Evolutionary conservation across 2,113 vertebrate genomes (phyloP).

Genomic region (Prunella himalayana): DNA sequence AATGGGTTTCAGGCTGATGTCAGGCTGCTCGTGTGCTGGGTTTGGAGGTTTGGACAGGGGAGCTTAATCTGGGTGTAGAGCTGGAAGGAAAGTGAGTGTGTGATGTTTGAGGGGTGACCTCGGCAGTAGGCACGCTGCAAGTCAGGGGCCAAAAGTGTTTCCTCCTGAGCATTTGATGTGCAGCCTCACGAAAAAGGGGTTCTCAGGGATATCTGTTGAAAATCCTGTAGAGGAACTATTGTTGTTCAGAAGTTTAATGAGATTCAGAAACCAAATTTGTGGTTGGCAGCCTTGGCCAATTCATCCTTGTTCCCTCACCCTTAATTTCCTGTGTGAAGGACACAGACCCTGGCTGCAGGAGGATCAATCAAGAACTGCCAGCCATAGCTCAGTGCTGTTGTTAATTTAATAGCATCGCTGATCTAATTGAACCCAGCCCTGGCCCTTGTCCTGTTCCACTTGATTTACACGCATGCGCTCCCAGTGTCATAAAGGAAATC

Average conservation of each 20-base stretch:
- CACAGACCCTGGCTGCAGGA: neutral
- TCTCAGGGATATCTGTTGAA: neutral
- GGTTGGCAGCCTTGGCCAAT: neutral
- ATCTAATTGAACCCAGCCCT: neutral
- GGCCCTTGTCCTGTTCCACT: neutral
- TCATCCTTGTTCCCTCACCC: neutral
- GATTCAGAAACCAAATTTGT: neutral
- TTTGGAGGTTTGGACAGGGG: neutral
- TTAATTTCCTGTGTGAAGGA: neutral
- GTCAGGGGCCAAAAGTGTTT: neutral
- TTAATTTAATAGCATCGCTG: neutral
- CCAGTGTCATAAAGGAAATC: neutral
- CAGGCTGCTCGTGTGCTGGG: neutral
- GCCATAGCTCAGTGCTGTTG: neutral
- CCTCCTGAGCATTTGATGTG: neutral
- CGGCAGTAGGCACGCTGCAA: neutral
- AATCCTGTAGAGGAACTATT: too few species aligned
- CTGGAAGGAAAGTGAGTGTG: neutral
- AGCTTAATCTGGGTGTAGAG: neutral
- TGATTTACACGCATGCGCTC: neutral
- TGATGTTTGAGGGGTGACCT: neutral
- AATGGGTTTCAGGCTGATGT: neutral
- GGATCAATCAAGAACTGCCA: neutral
- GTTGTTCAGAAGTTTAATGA: neutral
- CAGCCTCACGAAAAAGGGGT: neutral